Evolutionary conservation across 1,140 invertebrate genomes (phyloP), one percentile per base, ranked within the genome.

Genomic region (Dendroctonus ponderosae): DNA sequence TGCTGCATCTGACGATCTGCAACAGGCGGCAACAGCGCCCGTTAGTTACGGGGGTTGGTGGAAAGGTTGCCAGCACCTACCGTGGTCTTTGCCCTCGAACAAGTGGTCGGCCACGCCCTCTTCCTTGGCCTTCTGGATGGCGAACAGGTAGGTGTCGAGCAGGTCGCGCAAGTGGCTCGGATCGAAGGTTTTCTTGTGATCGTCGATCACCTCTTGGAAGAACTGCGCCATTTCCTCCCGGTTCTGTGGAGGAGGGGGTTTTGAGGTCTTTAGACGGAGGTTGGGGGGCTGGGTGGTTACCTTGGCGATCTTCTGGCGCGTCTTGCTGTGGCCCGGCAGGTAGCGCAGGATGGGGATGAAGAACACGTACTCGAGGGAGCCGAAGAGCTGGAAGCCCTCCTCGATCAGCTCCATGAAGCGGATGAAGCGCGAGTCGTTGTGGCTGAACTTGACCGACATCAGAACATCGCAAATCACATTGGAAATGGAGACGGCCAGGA

Each of bases 391-490:
- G 84, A 96, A 95, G 9, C 93, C 93, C 80, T 96, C 93, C 70
- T 94, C 91, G 69, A 94, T 92, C 5, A 94, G 82, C 44, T 83
- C 78, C 83, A 92, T 93, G 73, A 94, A 91, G 44, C 90, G 81
- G 14, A 84, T 80, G 79, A 96, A 96, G 12, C 85, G 83, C 2
- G 80, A 77, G 71, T 94, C 92, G 11, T 89, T 86, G 67, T 88
- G 84, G 48, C 86, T 85, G 77, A 95, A 97, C 6, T 92, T 82
- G 0, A 92, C 86, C 12, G 90, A 91, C 92, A 97, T 96, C 67
- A 94, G 85, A 41, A 97, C 86, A 37, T 89, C 89, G 77, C 93
- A 95, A 64, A 97, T 95, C 0, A 97, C 92, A 78, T 97, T 97
- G 74, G 90, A 92, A 57, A 96, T 89, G 4, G 91, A 87, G 64